These are phyloP conservation scores for Meganola albula DNA, from an alignment of 2,888 invertebrate genomes.

Conservation along the genomic window DNA sequence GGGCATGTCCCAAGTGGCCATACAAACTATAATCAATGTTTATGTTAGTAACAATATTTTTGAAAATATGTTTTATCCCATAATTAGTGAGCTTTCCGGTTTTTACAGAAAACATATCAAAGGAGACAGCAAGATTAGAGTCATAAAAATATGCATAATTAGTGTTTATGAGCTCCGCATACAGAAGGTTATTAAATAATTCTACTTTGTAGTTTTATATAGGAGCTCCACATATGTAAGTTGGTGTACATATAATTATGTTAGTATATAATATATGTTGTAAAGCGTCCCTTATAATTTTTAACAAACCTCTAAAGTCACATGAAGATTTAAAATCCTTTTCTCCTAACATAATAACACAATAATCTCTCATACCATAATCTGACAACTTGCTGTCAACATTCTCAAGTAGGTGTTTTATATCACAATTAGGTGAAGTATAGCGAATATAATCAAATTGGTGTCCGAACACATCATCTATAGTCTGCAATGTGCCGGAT, in stretches of 20 bases:
- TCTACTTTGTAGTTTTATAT: slow-evolving; percentile 8
- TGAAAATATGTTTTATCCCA: slow-evolving; percentile 6
- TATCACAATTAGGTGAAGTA: slow-evolving; percentile 1
- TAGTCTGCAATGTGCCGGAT: neutral
- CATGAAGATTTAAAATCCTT: too few relatives aligned
- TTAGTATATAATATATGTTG: slow-evolving; percentile 1
- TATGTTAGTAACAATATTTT: neutral
- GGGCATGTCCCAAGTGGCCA: too few relatives aligned
- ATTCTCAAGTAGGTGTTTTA: too few relatives aligned
- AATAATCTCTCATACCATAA: too few relatives aligned
- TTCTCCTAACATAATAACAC: too few relatives aligned
- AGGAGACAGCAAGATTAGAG: slow-evolving; percentile 2
- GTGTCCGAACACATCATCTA: neutral
- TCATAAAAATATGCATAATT: slow-evolving; percentile 9
- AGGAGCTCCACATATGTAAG: slow-evolving; percentile 5
- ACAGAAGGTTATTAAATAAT: slow-evolving; percentile 8
- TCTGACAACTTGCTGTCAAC: too few relatives aligned
- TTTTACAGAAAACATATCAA: slow-evolving; percentile 7
- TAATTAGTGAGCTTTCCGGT: slow-evolving; percentile 5
- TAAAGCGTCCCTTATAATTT: too few relatives aligned
- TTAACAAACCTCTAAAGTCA: too few relatives aligned
- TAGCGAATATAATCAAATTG: slow-evolving; percentile 1
- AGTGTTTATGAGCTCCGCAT: slow-evolving; percentile 4
- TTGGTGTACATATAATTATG: slow-evolving; percentile 7
- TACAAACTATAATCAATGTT: too few relatives aligned